Evolutionary conservation across 2,888 invertebrate genomes (phyloP), one percentile per base, ranked within the genome.

Genomic region (Rhagium mordax): DNA sequence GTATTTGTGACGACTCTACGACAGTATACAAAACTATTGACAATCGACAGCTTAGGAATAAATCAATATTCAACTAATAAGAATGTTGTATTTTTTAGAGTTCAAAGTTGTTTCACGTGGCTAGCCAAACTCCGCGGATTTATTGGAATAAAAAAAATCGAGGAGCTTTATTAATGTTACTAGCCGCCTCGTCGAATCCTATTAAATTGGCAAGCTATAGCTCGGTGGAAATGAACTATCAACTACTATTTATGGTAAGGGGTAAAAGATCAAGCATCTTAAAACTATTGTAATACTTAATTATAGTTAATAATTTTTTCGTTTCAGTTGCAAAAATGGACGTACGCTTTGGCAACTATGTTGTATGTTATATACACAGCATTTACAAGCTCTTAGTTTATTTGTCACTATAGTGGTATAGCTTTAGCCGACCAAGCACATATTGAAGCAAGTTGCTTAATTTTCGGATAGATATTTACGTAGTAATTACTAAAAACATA

Each of bases 91-190:
- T 33, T 7, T 53, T 20, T 53, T 20, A 53, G 20, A 53, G 13
- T 13, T 16, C 4, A 21, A 13, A 3, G 4, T 13, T 53, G 2
- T 53, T 20, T 20, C 3, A 20, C 3, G 13, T 13, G 1, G 3
- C 4, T 21, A 18, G 53, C 21, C 3, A 53, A 13, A 8, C 18
- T 21, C 53, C 53, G 3, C 21, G 53, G 53, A 53, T 20, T 20
- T 21, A 53, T 13, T 53, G 53, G 51, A 51, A 51, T 16, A 51
- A 51, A 51, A 51, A 51, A 51, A 51, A 51, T 51, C 15, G 51
- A 16, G 15, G 10, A 20, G 53, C 53, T 53, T 20, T 53, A 6
- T 3, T 53, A 8, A 1, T 53, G 13, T 20, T 53, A 16, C 53
- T 53, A 3, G 21, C 10, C 1, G 21, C 53, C 2, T 18, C 53